Percentiles rank a stretch among this genome's conserved stretches.
Evolutionary conservation across 1,140 invertebrate genomes (phyloP).

Genomic region (Drosophila ananassae): DNA sequence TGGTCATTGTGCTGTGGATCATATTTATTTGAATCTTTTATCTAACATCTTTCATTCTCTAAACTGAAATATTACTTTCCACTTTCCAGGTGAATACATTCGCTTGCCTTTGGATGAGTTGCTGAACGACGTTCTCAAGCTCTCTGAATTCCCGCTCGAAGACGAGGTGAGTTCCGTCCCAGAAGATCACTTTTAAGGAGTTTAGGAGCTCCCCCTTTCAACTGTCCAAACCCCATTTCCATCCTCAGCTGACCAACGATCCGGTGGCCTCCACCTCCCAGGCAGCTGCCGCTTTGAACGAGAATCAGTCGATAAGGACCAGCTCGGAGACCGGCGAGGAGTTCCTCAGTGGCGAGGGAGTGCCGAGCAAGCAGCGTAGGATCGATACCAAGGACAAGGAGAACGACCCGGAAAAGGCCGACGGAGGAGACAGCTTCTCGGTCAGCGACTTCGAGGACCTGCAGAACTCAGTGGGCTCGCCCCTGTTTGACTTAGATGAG

Average conservation of each 20-base stretch:
- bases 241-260: constrained; percentile 54
- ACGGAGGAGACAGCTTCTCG: constrained; percentile 50
- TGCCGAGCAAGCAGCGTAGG: constrained; percentile 18
- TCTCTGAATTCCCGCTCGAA: constrained; percentile 69
- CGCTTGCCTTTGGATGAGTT: constrained; percentile 81
- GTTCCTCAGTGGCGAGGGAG: constrained; percentile 20
- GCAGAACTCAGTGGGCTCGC: constrained; percentile 75
- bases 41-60: no score
- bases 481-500: constrained; percentile 83
- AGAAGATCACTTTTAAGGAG: not conserved
- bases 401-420: constrained; percentile 21
- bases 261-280: constrained; percentile 77
- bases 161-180: constrained; percentile 65
- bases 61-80: not conserved
- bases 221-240: not conserved
- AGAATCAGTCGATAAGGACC: constrained; percentile 33
- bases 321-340: constrained; percentile 69
- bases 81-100: constrained; percentile 79
- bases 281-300: constrained; percentile 68
- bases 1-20: not conserved
- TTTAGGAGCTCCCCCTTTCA: not conserved
- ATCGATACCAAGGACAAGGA: constrained; percentile 12
- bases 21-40: not conserved
- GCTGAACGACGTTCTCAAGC: constrained; percentile 81
- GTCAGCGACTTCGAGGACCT: constrained; percentile 68